A percentile compares a stretch with the other conserved stretches of the same genome.
Conservation (phyloP, 2,797 vertebrate genomes). For the Falco rusticolus region DNA sequence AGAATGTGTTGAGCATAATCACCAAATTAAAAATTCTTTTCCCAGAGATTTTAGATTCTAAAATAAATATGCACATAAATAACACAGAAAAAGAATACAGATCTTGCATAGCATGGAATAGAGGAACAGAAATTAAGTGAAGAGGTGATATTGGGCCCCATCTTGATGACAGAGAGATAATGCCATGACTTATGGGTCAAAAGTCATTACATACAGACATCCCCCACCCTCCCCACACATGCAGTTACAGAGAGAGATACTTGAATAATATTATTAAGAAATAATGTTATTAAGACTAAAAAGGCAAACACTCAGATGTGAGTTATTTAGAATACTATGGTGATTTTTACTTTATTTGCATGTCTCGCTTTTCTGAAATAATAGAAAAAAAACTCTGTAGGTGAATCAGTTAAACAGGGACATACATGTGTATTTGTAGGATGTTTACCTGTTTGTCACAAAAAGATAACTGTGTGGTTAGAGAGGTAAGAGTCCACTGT, state of each 20-base stretch:
- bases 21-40: not conserved
- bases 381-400: not conserved
- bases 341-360: not conserved
- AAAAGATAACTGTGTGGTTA: not conserved
- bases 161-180: not conserved
- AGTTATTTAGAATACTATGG: not conserved
- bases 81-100: not conserved
- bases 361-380: not conserved
- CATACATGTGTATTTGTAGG: not conserved
- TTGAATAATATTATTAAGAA: not conserved
- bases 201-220: not conserved
- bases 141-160: not conserved
- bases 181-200: not conserved
- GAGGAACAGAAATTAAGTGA: not conserved
- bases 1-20: not conserved
- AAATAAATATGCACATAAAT: not conserved
- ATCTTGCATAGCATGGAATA: not conserved
- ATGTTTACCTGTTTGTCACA: not conserved
- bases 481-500: not conserved
- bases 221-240: rapidly evolving
- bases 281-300: not conserved
- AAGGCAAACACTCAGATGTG: not conserved
- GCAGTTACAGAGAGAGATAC: not conserved
- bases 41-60: not conserved
- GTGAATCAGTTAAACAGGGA: not conserved